Base-by-base conservation (phyloP, 1,140 invertebrate species). In the Lasioglossum albipes region DNA sequence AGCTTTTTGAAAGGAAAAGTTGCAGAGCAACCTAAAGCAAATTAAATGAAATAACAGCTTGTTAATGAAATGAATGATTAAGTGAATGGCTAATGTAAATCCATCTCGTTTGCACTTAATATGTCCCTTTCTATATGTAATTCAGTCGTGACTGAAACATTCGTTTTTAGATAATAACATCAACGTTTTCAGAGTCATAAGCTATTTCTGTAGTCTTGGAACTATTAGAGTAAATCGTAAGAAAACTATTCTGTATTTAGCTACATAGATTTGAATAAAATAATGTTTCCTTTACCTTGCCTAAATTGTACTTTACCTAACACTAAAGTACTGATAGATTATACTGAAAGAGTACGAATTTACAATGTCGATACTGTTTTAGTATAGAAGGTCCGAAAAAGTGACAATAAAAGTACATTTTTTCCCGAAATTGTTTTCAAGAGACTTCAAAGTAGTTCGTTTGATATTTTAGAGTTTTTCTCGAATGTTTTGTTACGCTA, bases 1-100 rank as follows among this genome's bases (percentile, higher is more conserved):
- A 95, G 96, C 80, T 93, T 96, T 59, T 94, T 96, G 83, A 97
- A 97, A 91, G 83, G 79, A 9, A 86, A 78, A 78, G 5, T 67
- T 22, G n/a, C 81, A 52, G 88, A 91, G 61, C 86, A 88, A 81
- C 6, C 81, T 66, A 90, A 89, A 12, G 52, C 45, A 62, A 86
- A 45, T 79, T 79, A 62, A 87, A 71, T 72, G 31, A 41, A 76
- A 45, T 59, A 27, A 68, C 41, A 31, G 12, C 7, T 36, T 54
- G 2, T 31, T 31, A 27, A 27, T 27, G 27, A 27, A 27, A 27
- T 27, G 27, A 27, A 27, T 27, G 27, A 1, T 27, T 27, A 75
- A 57, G 18, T 7, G 22, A 45, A 22, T 57, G 10, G n/a, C 73
- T 27, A 1, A 41, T 68, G 10, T 41, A 52, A 54, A 31, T 81